Conservation (phyloP, 2,113 vertebrate genomes). For the Panthera tigris region DNA sequence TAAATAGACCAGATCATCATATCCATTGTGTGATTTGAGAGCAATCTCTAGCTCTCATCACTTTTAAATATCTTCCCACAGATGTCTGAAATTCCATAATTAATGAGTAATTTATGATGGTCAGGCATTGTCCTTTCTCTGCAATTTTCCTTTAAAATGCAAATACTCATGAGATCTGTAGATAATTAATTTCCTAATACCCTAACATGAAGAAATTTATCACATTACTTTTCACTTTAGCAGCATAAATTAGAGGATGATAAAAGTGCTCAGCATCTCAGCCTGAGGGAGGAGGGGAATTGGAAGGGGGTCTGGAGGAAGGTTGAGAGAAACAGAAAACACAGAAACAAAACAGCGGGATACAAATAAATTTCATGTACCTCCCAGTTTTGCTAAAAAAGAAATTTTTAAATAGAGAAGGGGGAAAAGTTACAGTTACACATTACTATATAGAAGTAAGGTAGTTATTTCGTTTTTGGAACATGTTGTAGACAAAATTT, state of each 20-base stretch:
- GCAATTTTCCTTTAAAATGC: constrained; percentile 41
- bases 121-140: constrained; percentile 49
- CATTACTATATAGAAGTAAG: neutral
- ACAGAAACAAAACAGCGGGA: neutral
- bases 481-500: neutral
- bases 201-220: constrained; percentile 19
- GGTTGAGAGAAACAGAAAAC: neutral
- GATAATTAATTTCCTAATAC: constrained; percentile 58
- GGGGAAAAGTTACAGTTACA: neutral
- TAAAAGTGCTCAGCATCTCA: neutral
- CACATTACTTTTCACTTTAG: constrained; percentile 42
- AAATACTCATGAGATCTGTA: constrained; percentile 40
- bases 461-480: neutral
- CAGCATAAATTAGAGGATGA: constrained; percentile 41
- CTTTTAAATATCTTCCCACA: neutral
- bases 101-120: constrained; percentile 36
- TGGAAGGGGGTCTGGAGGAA: neutral
- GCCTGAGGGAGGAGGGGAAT: neutral
- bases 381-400: neutral
- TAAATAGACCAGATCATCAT: neutral
- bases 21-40: neutral
- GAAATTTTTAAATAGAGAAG: neutral
- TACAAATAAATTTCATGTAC: neutral
- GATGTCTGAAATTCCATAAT: constrained; percentile 28
- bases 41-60: neutral